These are phyloP conservation scores for Parnassius glacialis DNA, from an alignment of 2,888 invertebrate species.

Conservation along the genomic window DNA sequence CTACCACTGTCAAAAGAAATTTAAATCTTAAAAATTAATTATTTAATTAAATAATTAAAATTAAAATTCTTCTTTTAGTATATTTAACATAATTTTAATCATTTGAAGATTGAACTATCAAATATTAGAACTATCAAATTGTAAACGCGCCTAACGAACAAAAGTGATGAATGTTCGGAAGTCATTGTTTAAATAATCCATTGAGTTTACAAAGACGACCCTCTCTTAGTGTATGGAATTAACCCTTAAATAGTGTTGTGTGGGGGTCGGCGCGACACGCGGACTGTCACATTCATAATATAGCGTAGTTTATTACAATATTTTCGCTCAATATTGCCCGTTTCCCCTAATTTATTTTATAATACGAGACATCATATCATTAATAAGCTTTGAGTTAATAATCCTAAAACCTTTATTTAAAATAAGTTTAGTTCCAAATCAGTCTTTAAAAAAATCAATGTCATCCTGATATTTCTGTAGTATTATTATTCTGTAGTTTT, in stretches of 20 bases:
- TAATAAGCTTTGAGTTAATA: constrained; percentile 8
- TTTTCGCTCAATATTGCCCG: constrained; percentile 69
- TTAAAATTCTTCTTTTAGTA: no score
- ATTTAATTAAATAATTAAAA: no score
- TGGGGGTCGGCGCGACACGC: constrained; percentile 65
- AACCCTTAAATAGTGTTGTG: constrained; percentile 65
- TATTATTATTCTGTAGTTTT: no score
- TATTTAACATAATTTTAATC: no score
- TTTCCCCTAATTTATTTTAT: constrained; percentile 45
- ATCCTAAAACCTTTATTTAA: neutral
- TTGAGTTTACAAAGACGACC: constrained; percentile 72
- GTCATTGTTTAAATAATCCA: constrained; percentile 72
- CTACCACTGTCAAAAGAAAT: no score
- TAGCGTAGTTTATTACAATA: constrained; percentile 77
- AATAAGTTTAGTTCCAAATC: no score
- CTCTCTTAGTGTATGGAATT: constrained; percentile 51
- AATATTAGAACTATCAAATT: constrained; percentile 31
- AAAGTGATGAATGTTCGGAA: constrained; percentile 67
- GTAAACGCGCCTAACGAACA: constrained; percentile 47
- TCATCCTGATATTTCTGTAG: no score
- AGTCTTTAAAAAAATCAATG: no score
- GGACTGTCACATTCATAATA: constrained; percentile 77
- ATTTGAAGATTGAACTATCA: constrained; percentile 41
- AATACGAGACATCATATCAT: constrained; percentile 28
- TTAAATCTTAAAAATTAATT: no score